Evolutionary conservation across 2,797 vertebrate species (phyloP), one percentile per base, ranked within the genome.

Genomic region (Otolemur crassicaudatus): DNA sequence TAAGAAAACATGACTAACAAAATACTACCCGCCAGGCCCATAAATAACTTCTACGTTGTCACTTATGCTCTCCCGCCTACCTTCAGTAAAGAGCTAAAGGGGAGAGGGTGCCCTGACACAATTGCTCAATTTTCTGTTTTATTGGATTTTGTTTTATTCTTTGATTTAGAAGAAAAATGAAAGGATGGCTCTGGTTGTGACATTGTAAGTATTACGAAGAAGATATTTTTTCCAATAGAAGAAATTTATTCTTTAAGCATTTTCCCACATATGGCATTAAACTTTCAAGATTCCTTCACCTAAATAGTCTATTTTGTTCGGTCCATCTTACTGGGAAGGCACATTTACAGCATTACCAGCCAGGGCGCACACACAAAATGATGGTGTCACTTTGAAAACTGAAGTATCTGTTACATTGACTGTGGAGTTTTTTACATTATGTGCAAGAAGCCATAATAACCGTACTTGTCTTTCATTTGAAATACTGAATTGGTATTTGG

Each of bases 401-500:
- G 14, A 95, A 90, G 23, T 61, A 25, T 77, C 61, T 84, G 43
- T 73, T 88, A 96, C 94, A 81, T 88, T 79, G 94, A 40, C 72
- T 73, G 34, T 77, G 29, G 40, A 69, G 58, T 79, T 75, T 94
- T 89, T 69, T 72, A 84, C 37, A 67, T 49, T 88, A n/a, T 82
- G 6, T 67, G 8, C 25, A 73, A 43, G 37, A 93, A 79, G 7
- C 77, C 14, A 65, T 73, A 92, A 92, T 90, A 85, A 77, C 27
- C 40, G 34, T 65, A 40, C n/a, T 65, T 49, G 23, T 56, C 27
- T 87, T 95, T 87, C 4, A 93, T 89, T 94, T 86, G 61, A 94
- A 93, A 87, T 94, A 76, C 3, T 81, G 60, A 94, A 61, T 69
- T n/a, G 25, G 31, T 85, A 84, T 65, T 92, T 93, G 82, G 34